Evolutionary conservation across 2,113 vertebrate genomes (phyloP).

Genomic region (Emydocephalus ijimae): DNA sequence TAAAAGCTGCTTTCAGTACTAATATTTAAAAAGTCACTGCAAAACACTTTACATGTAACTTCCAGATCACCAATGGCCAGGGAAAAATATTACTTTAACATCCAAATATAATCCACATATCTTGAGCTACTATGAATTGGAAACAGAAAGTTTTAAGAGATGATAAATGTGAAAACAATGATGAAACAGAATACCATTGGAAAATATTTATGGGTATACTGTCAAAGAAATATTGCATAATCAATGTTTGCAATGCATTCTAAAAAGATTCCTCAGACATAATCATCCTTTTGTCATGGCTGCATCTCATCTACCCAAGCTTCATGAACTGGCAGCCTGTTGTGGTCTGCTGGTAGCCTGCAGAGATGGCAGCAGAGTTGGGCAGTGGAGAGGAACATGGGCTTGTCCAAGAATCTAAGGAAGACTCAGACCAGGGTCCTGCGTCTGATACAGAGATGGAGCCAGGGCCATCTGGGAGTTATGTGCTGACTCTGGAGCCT

Average conservation of each 20-base stretch:
- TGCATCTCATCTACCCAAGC: background rate
- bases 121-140: background rate
- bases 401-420: too few species aligned
- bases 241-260: background rate
- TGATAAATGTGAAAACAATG: background rate
- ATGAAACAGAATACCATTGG: background rate
- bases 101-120: background rate
- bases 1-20: background rate
- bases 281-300: background rate
- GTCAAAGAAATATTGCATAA: background rate
- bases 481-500: too few species aligned
- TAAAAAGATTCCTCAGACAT: background rate
- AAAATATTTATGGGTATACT: background rate
- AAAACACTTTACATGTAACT: slow-evolving; percentile 7
- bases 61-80: background rate
- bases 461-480: too few species aligned
- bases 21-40: background rate
- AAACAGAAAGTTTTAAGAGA: background rate
- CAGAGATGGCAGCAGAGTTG: too few species aligned
- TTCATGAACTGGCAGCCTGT: too few species aligned
- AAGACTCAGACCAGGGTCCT: too few species aligned
- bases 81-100: slow-evolving; percentile 11
- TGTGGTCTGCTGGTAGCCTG: too few species aligned
- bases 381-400: too few species aligned
- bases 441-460: too few species aligned